Conservation (phyloP, 2,113 vertebrate genomes). For the Dromas ardeola region DNA sequence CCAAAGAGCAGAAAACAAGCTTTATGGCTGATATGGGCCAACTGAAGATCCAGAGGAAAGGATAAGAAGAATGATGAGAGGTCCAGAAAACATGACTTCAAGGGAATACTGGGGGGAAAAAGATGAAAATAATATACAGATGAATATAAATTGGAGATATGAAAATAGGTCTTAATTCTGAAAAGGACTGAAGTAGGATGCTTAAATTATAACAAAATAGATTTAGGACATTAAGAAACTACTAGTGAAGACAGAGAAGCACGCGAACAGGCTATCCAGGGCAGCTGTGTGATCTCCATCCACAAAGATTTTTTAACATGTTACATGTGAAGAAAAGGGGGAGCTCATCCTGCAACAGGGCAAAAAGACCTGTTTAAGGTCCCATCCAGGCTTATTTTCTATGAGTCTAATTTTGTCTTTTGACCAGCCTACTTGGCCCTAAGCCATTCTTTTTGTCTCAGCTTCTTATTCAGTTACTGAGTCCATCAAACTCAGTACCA, state of each 20-base stretch:
- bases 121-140: not conserved
- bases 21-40: not conserved
- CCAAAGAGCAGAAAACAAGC: not conserved
- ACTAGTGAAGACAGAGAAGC: not conserved
- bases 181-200: not conserved
- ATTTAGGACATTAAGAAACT: not conserved
- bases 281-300: not conserved
- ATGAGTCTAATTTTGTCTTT: not conserved
- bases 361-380: not conserved
- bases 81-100: not conserved
- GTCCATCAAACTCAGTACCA: not conserved
- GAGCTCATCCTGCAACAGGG: not conserved
- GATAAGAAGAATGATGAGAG: not conserved
- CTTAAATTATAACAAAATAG: not conserved
- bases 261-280: not conserved
- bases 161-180: not conserved
- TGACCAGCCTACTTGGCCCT: not conserved
- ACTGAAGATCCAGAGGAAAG: not conserved
- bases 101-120: rapidly evolving
- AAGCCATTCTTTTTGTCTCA: not conserved
- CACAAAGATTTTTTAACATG: not conserved
- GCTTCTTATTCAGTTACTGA: not conserved
- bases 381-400: not conserved
- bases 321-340: not conserved
- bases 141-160: not conserved